Evolutionary conservation across 2,797 vertebrate genomes (phyloP).

Genomic region (Neostethus bicornis): DNA sequence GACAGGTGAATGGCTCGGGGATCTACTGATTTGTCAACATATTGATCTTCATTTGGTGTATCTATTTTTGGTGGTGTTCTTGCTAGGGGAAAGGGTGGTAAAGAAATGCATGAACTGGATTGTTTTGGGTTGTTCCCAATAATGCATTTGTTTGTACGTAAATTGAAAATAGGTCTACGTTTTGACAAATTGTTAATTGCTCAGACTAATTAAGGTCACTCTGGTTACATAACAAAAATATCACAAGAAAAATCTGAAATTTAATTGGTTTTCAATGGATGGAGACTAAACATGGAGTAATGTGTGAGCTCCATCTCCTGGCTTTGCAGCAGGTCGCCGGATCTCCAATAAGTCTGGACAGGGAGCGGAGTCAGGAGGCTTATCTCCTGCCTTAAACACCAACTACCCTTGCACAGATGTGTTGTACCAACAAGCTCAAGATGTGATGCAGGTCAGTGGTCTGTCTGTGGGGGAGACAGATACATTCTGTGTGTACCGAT

Average conservation of each 20-base stretch:
- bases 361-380: not conserved
- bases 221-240: not conserved
- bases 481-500: not conserved
- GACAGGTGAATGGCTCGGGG: too few relatives aligned
- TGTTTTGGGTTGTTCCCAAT: too few relatives aligned
- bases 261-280: not conserved
- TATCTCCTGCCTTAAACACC: conserved; percentile 14
- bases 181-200: too few relatives aligned
- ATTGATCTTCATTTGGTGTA: too few relatives aligned
- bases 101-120: too few relatives aligned
- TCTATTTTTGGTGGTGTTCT: too few relatives aligned
- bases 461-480: conserved; percentile 15
- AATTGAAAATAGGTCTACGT: too few relatives aligned
- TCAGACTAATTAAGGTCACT: too few relatives aligned
- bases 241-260: not conserved
- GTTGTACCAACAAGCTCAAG: conserved; percentile 52
- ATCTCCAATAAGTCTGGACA: conserved; percentile 23
- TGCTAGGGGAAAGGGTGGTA: too few relatives aligned
- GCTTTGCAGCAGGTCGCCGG: not conserved
- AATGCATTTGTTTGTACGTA: too few relatives aligned
- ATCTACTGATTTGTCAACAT: too few relatives aligned
- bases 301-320: not conserved
- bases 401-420: conserved; percentile 29
- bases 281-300: conserved; percentile 2
- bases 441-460: conserved; percentile 30